phyloP scores from a whole-genome alignment of 1,140 invertebrate genomes.

The Leguminivora glycinivorella region DNA sequence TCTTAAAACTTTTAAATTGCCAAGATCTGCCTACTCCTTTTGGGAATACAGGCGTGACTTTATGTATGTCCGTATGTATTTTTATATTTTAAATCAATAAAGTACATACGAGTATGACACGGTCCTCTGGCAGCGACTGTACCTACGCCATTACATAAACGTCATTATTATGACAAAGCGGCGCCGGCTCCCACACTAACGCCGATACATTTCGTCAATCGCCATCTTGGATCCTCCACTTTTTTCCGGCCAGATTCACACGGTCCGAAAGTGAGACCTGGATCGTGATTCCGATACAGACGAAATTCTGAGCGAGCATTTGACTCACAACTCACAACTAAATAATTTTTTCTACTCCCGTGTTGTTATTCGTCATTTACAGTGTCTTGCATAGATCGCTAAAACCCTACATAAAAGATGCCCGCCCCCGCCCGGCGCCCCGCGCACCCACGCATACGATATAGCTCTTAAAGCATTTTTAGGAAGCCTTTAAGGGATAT shows the following conservation, averaged over 20 bases:
- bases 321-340: not conserved
- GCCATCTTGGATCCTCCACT: constrained; percentile 47
- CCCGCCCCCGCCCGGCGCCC: too few relatives aligned
- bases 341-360: too few relatives aligned
- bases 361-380: too few relatives aligned
- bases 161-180: constrained; percentile 53
- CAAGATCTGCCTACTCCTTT: too few relatives aligned
- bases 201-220: constrained; percentile 61
- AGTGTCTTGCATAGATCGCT: too few relatives aligned
- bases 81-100: not conserved
- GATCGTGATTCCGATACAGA: constrained; percentile 11
- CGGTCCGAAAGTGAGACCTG: constrained; percentile 54
- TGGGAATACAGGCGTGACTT: too few relatives aligned
- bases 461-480: too few relatives aligned
- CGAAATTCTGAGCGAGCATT: not conserved
- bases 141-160: constrained; percentile 50
- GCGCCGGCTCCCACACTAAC: constrained; percentile 58
- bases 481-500: too few relatives aligned
- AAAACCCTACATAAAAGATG: too few relatives aligned
- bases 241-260: constrained; percentile 54
- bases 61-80: too few relatives aligned
- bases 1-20: too few relatives aligned
- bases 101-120: not conserved
- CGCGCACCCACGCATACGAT: too few relatives aligned
- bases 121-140: constrained; percentile 26